Conservation (phyloP, 2,113 vertebrate species). For the Prunella fulvescens region DNA sequence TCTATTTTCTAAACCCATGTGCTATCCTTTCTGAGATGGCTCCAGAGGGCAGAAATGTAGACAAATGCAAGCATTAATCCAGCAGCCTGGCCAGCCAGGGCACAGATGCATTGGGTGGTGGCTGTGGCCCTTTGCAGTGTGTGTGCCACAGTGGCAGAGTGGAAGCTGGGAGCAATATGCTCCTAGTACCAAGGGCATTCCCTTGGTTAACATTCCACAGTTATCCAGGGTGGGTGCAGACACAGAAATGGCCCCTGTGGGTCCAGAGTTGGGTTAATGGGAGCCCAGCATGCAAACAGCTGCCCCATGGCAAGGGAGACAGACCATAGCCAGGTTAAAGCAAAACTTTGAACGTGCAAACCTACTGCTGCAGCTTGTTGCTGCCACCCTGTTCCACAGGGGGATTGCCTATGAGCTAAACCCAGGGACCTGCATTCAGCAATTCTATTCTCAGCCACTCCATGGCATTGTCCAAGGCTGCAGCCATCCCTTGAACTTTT, state of each 20-base stretch:
- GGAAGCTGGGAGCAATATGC: neutral
- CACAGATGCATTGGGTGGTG: neutral
- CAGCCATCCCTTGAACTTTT: neutral
- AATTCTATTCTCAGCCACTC: neutral
- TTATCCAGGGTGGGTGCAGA: neutral
- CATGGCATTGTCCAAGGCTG: neutral
- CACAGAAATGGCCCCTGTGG: neutral
- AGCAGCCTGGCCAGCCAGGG: neutral
- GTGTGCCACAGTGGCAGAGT: rapidly evolving
- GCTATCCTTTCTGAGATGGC: neutral
- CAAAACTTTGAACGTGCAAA: neutral
- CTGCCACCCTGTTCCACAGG: neutral
- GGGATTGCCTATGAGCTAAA: rapidly evolving
- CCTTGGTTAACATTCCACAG: rapidly evolving
- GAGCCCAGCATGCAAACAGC: neutral
- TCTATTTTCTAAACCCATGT: neutral
- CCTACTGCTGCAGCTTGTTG: neutral
- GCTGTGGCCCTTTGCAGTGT: neutral
- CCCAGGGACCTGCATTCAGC: neutral
- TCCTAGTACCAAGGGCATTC: rapidly evolving
- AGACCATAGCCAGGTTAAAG: neutral
- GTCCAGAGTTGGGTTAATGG: neutral
- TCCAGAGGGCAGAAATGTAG: neutral
- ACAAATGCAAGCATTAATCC: neutral
- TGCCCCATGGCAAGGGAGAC: neutral